Base-by-base conservation (phyloP, 2,888 invertebrate genomes). In the Eupithecia tripunctaria region DNA sequence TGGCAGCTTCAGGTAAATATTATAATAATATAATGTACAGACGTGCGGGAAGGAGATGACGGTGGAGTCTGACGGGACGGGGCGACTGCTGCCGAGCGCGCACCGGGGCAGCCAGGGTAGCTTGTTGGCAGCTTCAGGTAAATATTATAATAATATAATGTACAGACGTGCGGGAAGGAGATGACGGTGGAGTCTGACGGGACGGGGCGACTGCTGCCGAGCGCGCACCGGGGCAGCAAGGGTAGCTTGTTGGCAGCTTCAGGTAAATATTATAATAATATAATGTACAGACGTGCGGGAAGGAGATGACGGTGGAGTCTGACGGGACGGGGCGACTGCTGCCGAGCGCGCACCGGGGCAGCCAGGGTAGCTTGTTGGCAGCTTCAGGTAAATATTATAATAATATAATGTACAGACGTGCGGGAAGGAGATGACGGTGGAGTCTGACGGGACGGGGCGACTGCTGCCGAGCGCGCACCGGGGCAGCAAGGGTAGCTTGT, bases 161-260 rank as follows among this genome's bases (percentile, higher is more conserved):
- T n/a, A n/a, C 85, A 88, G 0, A 85, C 89, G 0, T 91, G 91
- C 73, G 94, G 94, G 43, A 90, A 88, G 25, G 93, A 93, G 2
- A 81, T 84, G 59, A 76, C 84, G 1, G 82, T 89, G n/a, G 79
- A 84, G 66, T 85, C 90, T 0, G 89, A 88, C 32, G 78, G 83
- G 0, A 90, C 91, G 0, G 89, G 87, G 0, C 86, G 86, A 18
- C 80, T 91, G 74, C 77, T 89, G 80, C 90, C 88, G 78, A 87
- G 88, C 72, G 85, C 81, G 0, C 89, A 86, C 18, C 76, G 92
- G 0, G 91, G 88, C 32, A 92, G 91, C 72, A 90, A 91, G 76
- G 88, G 90, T 69, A 91, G 90, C 62, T 80, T 92, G 1, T 82
- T 91, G 0, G 88, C 91, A 0, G 82, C 91, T 0, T 89, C 92